phyloP scores from a whole-genome alignment of 2,797 vertebrate genomes.

The Sebastes hubbsi region DNA sequence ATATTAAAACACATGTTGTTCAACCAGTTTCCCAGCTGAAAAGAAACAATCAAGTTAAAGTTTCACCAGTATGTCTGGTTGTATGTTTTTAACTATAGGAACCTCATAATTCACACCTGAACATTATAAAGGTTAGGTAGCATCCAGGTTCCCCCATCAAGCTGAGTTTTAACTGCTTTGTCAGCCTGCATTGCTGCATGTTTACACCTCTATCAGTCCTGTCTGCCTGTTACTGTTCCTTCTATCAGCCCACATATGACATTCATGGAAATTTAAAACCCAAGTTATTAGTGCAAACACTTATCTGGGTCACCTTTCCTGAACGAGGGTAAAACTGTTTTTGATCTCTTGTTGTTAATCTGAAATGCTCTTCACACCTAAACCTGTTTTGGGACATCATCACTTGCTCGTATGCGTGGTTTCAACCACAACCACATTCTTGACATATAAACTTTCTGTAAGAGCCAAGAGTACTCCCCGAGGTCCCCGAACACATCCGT shows the following conservation, averaged over 20 bases:
- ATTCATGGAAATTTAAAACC: not conserved
- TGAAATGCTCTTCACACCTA: not conserved
- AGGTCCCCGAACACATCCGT: not conserved
- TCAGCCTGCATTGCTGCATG: not conserved
- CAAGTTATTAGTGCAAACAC: constrained; percentile 30
- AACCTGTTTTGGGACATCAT: not conserved
- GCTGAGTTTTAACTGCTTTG: not conserved
- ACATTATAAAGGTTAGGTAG: not conserved
- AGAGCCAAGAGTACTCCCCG: not conserved
- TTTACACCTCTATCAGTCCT: not conserved
- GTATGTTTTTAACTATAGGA: not conserved
- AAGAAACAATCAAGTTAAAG: not conserved
- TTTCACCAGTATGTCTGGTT: not conserved
- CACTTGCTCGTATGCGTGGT: not conserved
- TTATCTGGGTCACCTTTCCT: not conserved
- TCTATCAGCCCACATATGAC: not conserved
- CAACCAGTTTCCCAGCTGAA: not conserved
- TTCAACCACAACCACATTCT: not conserved
- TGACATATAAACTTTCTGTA: not conserved
- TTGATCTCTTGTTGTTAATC: not conserved
- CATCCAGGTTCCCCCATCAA: not conserved
- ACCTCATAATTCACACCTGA: not conserved
- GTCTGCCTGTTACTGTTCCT: not conserved
- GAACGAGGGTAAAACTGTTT: not conserved
- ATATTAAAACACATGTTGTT: not conserved